phyloP scores from a whole-genome alignment of 1,140 invertebrate species.

The Adelges cooleyi region DNA sequence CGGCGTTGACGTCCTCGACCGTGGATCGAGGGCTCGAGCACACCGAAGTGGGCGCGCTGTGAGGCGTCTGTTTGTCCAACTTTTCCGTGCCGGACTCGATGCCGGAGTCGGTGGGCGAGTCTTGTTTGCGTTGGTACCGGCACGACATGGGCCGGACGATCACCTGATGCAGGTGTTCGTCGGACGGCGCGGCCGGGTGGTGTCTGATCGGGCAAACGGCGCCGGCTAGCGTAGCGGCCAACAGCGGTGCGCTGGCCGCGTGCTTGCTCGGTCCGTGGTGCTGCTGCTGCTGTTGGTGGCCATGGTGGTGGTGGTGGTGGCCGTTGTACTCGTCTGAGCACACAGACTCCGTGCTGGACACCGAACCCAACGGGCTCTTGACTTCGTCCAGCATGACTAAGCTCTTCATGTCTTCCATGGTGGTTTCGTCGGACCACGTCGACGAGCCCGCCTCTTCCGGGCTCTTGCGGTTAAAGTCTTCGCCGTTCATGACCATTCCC shows the following conservation, averaged over 20 bases:
- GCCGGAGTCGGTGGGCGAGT: conserved; percentile 82
- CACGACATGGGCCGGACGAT: conserved; percentile 30
- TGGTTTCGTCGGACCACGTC: conserved; percentile 55
- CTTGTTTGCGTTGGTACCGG: conserved; percentile 52
- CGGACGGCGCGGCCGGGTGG: conserved; percentile 57
- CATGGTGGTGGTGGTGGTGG: conserved; percentile 33
- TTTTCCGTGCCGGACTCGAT: conserved; percentile 87
- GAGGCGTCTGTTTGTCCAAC: conserved; percentile 50
- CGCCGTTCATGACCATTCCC: conserved; percentile 33
- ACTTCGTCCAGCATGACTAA: conserved; percentile 62
- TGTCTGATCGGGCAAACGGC: conserved; percentile 49
- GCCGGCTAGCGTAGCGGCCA: conserved; percentile 65
- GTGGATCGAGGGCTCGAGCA: conserved; percentile 78
- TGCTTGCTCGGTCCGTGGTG: conserved; percentile 39
- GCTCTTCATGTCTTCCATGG: conserved; percentile 55
- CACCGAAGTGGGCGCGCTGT: conserved; percentile 58
- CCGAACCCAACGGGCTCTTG: conserved; percentile 70
- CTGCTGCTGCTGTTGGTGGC: conserved; percentile 34
- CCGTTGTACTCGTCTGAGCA: conserved; percentile 52
- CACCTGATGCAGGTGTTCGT: conserved; percentile 42
- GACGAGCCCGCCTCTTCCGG: conserved; percentile 41
- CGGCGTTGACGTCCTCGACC: conserved; percentile 50
- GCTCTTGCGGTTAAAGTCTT: conserved; percentile 41
- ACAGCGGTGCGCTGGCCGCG: conserved; percentile 51
- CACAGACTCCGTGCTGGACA: conserved; percentile 70